Evolutionary conservation across 2,888 invertebrate species (phyloP).

Genomic region (Idaea straminata): DNA sequence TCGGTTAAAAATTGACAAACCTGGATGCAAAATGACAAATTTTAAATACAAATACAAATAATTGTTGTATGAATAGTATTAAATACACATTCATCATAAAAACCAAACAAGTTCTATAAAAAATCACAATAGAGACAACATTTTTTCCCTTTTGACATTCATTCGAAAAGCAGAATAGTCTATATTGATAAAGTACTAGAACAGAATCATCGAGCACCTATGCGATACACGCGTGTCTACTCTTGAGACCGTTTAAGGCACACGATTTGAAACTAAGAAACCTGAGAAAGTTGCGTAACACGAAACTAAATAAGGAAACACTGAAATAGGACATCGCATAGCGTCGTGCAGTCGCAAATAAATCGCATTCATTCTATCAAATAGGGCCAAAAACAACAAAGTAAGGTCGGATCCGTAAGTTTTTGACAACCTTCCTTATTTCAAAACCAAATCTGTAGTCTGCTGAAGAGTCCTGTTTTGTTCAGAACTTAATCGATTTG

Average conservation of each 20-base stretch:
- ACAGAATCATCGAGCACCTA: not conserved
- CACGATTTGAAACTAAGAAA: slow-evolving; percentile 13
- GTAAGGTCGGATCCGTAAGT: not conserved
- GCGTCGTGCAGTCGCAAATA: slow-evolving; percentile 21
- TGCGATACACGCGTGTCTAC: not conserved
- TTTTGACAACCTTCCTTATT: not conserved
- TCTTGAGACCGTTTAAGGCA: not conserved
- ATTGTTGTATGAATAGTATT: too few relatives aligned
- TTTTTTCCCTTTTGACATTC: too few relatives aligned
- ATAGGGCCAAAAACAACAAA: slow-evolving; percentile 4
- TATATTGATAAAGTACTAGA: too few relatives aligned
- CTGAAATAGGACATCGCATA: slow-evolving; percentile 13
- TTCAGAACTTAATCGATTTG: not conserved
- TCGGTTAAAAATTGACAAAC: too few relatives aligned
- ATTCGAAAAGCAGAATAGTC: too few relatives aligned
- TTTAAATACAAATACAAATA: too few relatives aligned
- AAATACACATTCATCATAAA: too few relatives aligned
- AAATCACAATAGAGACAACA: too few relatives aligned
- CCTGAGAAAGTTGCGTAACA: slow-evolving; percentile 23
- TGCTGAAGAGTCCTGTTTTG: not conserved
- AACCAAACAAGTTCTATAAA: too few relatives aligned
- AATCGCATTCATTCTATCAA: slow-evolving; percentile 21
- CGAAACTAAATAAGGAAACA: slow-evolving; percentile 19
- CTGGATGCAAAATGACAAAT: too few relatives aligned
- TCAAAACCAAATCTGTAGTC: not conserved